Evolutionary conservation across 2,113 vertebrate genomes (phyloP).

Genomic region (Planiliza haematocheilus): DNA sequence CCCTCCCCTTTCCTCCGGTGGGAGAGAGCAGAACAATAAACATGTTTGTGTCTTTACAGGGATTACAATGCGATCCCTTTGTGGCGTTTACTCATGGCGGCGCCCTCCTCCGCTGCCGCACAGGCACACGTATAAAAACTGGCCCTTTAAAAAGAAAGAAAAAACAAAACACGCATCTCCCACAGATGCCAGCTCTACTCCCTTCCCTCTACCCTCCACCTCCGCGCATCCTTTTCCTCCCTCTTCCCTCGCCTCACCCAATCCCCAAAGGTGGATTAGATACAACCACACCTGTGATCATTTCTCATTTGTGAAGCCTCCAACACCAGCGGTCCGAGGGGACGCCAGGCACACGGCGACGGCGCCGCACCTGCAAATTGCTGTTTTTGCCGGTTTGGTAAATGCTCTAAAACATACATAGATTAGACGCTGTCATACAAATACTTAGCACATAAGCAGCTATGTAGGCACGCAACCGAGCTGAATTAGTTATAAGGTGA

Average conservation of each 20-base stretch:
- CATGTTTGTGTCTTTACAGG: conserved; percentile 70
- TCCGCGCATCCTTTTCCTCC: conserved; percentile 42
- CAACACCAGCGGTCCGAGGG: conserved; percentile 66
- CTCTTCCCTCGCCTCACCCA: conserved; percentile 38
- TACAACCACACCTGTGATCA: conserved; percentile 75
- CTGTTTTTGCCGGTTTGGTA: conserved; percentile 56
- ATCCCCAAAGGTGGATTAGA: conserved; percentile 67
- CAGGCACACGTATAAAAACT: conserved; percentile 21
- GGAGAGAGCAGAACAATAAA: conserved; percentile 62
- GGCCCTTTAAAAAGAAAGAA: conserved; percentile 27
- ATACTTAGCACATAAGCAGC: conserved; percentile 50
- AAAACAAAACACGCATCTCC: conserved; percentile 48
- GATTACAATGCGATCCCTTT: conserved; percentile 51
- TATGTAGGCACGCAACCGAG: conserved; percentile 16
- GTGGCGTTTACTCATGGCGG: conserved; percentile 31
- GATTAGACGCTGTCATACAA: conserved; percentile 47
- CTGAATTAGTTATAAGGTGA: conserved; percentile 50
- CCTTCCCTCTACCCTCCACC: conserved; percentile 38
- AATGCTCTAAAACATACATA: conserved; percentile 57
- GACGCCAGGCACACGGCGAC: conserved; percentile 40
- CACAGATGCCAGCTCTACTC: conserved; percentile 42
- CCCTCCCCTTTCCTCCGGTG: conserved; percentile 14
- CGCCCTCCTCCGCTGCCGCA: conserved; percentile 13
- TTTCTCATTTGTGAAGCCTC: conserved; percentile 74
- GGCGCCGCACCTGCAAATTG: conserved; percentile 57